phyloP scores from a whole-genome alignment of 2,888 invertebrate species.

The Aethes cnicana region DNA sequence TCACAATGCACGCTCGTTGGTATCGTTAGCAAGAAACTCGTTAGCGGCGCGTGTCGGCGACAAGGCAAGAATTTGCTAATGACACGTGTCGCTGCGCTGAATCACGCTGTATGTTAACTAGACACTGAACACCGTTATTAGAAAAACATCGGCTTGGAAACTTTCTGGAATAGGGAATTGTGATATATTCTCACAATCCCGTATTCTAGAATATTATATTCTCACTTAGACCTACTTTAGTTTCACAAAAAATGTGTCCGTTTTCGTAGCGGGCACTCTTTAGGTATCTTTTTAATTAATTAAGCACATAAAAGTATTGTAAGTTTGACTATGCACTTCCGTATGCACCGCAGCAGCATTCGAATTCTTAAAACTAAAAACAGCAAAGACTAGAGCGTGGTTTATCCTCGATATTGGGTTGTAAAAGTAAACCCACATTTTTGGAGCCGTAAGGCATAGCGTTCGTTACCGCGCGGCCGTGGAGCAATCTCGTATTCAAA shows the following conservation, averaged over 20 bases:
- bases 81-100: conserved; percentile 49
- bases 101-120: background rate
- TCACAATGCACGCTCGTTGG: conserved; percentile 41
- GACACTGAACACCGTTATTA: background rate
- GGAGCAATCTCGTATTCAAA: conserved; percentile 79
- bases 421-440: conserved; percentile 16
- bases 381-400: background rate
- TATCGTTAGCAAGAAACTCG: conserved; percentile 77
- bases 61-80: conserved; percentile 79
- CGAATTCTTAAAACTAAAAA: background rate
- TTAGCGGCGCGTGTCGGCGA: conserved; percentile 75
- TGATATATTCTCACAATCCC: too few relatives aligned
- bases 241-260: too few relatives aligned
- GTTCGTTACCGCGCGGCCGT: conserved; percentile 48
- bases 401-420: background rate
- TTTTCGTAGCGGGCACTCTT: too few relatives aligned
- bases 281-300: background rate
- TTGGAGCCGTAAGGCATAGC: conserved; percentile 34
- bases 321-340: too few relatives aligned
- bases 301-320: background rate
- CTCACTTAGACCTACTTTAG: too few relatives aligned
- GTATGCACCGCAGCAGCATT: too few relatives aligned
- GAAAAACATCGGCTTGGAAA: too few relatives aligned
- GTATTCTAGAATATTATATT: too few relatives aligned
- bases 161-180: too few relatives aligned